These are phyloP conservation scores for Zaprionus nigranus DNA, from an alignment of 1,140 invertebrate genomes.

Conservation along the genomic window DNA sequence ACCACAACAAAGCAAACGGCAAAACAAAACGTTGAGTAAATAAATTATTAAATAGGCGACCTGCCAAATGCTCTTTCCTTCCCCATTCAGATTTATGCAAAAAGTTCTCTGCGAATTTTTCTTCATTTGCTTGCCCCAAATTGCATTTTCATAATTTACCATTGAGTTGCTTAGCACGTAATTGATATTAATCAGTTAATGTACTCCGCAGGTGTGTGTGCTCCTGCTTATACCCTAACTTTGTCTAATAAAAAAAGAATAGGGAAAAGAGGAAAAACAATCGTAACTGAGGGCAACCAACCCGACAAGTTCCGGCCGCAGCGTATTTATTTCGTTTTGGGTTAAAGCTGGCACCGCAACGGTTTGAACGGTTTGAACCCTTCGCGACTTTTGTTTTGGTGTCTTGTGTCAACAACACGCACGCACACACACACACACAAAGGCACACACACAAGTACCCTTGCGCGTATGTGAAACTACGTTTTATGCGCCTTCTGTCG, in stretches of 20 bases:
- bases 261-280: slow-evolving; percentile 33
- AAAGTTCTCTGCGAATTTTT: background rate
- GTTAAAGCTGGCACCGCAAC: slow-evolving; percentile 17
- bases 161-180: background rate
- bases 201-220: slow-evolving; percentile 4
- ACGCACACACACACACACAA: background rate
- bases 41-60: background rate
- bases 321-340: slow-evolving; percentile 38
- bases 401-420: slow-evolving; percentile 3
- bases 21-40: slow-evolving; percentile 19
- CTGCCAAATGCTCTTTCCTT: background rate
- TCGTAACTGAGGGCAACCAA: slow-evolving; percentile 34
- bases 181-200: background rate
- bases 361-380: slow-evolving; percentile 15
- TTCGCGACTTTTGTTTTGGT: slow-evolving; percentile 40
- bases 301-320: slow-evolving; percentile 24
- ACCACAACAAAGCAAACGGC: slow-evolving; percentile 35
- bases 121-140: background rate
- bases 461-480: slow-evolving; percentile 15
- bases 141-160: slow-evolving; percentile 1
- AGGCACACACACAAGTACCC: background rate
- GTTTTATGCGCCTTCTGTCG: slow-evolving; percentile 32
- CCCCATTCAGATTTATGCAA: background rate
- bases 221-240: background rate
- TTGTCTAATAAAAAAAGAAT: slow-evolving; percentile 29